Base-by-base conservation (phyloP, 1,140 invertebrate species). In the Aphelinus certus region DNA sequence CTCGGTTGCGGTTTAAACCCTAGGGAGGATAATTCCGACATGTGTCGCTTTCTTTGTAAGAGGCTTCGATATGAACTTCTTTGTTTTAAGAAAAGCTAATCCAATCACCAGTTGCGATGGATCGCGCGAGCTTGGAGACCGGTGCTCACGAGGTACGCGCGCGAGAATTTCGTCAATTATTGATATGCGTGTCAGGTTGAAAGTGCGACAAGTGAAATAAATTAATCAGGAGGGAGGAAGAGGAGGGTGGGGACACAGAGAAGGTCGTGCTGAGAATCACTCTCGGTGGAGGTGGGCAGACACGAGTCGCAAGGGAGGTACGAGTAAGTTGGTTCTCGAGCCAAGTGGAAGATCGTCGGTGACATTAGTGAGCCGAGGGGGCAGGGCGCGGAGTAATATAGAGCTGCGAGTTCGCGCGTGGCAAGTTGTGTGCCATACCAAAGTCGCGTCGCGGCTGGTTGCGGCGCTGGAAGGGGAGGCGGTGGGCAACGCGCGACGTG, bases 401-500 rank as follows among this genome's bases (percentile, higher is more conserved):
- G 26, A 26, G 26, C 26, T 26, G 26, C 26, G 26, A 26, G 26
- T 26, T 26, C 26, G 26, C 26, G 26, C 26, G 26, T 26, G 26
- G 51, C 51, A 53, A 53, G 4, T 53, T 9, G 51, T 53, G 51
- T 9, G 51, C 9, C 51, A 9, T 53, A 53, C 4, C 26, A 58
- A 61, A 51, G 53, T 66, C 51, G 46, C 51, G 49, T 43, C 61
- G 61, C 46, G 61, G 46, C 48, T 63, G 48, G 61, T 63, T 43
- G 42, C 58, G 48, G 26, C 49, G 48, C 49, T 49, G 42, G 63
- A 49, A 42, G 42, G 7, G 47, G 47, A 65, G 26, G 72, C 80
- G 80, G 81, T 77, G 77, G 80, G 81, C 26, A 26, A 81, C 77
- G 26, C 26, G 26, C 26, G 26, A 26, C 26, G 26, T 26, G 26